Conservation (phyloP, 1,140 invertebrate genomes). For the Vollenhovia emeryi region DNA sequence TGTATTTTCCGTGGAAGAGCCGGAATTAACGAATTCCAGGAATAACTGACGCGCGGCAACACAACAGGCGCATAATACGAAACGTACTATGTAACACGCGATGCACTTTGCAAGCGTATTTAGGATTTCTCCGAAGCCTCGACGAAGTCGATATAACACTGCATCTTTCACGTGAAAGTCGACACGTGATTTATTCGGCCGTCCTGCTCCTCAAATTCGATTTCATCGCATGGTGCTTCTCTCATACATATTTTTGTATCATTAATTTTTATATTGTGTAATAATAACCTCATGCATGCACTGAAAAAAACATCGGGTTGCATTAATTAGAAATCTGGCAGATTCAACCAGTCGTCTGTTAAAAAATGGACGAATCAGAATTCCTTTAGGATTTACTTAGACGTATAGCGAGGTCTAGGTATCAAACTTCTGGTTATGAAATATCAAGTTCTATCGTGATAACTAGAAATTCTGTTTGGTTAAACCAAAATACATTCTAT, state of each 20-base stretch:
- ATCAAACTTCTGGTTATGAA: too few relatives aligned
- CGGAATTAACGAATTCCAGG: conserved; percentile 47
- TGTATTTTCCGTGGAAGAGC: conserved; percentile 52
- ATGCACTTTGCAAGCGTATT: conserved; percentile 52
- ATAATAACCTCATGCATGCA: neutral
- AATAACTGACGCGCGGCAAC: conserved; percentile 49
- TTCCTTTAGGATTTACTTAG: too few relatives aligned
- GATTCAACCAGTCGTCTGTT: too few relatives aligned
- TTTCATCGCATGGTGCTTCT: conserved; percentile 9
- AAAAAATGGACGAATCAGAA: too few relatives aligned
- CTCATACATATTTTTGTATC: neutral
- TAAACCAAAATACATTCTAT: too few relatives aligned
- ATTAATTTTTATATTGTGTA: neutral
- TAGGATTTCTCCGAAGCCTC: conserved; percentile 46
- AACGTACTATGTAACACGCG: conserved; percentile 37
- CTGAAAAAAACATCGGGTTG: too few relatives aligned
- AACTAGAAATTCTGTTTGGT: too few relatives aligned
- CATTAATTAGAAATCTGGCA: too few relatives aligned
- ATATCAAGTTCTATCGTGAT: too few relatives aligned
- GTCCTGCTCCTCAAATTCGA: neutral
- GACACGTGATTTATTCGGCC: conserved; percentile 35
- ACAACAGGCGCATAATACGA: conserved; percentile 53
- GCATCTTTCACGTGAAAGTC: conserved; percentile 46
- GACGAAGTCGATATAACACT: conserved; percentile 10
- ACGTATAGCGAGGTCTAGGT: too few relatives aligned